Percentiles rank a stretch among this genome's conserved stretches.
phyloP scores from a whole-genome alignment of 2,113 vertebrate genomes.

The Antechinus flavipes region DNA sequence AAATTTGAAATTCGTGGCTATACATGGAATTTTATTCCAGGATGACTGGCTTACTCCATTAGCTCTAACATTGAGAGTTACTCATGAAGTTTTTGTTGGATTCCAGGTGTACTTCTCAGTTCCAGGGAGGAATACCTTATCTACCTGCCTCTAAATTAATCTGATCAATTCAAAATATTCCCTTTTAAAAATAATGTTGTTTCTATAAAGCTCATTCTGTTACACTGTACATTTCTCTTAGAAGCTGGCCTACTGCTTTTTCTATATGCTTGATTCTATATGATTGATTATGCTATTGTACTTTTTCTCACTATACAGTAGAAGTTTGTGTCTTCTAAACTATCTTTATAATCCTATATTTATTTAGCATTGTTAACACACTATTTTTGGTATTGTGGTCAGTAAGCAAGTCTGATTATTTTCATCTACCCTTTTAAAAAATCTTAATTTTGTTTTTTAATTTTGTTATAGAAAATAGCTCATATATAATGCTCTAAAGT shows the following conservation, averaged over 20 bases:
- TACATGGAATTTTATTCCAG: background rate
- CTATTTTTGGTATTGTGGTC: background rate
- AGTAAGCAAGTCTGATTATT: background rate
- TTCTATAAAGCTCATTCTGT: background rate
- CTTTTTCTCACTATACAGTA: background rate
- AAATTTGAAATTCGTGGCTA: background rate
- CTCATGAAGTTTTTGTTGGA: background rate
- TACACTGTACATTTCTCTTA: background rate
- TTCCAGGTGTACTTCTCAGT: background rate
- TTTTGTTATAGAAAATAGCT: background rate
- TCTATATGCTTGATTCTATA: background rate
- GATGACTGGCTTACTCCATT: background rate
- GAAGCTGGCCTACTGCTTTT: background rate
- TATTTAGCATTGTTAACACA: background rate
- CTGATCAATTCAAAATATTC: background rate
- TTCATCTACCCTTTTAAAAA: background rate
- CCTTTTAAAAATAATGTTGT: background rate
- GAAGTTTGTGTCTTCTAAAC: background rate
- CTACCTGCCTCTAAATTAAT: background rate
- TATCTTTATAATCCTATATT: background rate
- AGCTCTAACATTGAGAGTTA: background rate
- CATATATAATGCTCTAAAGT: background rate
- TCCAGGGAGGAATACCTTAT: background rate
- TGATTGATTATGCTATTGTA: background rate
- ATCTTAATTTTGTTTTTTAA: background rate